These are phyloP conservation scores for Scaptomyza hsui DNA, from an alignment of 1,140 invertebrate genomes.

Conservation along the genomic window DNA sequence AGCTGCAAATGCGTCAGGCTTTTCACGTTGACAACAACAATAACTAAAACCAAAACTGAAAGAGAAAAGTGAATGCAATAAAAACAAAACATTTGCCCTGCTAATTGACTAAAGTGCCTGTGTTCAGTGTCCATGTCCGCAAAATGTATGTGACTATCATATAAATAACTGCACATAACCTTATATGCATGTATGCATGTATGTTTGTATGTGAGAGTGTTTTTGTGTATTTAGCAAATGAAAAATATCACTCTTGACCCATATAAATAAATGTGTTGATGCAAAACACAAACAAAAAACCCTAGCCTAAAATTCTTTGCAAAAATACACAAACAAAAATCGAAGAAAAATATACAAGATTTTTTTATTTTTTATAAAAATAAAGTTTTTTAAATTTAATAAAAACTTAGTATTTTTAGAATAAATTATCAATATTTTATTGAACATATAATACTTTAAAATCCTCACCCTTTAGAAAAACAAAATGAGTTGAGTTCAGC, in stretches of 20 bases:
- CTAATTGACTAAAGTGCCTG: conserved; percentile 77
- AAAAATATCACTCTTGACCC: conserved; percentile 65
- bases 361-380: too few species aligned
- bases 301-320: conserved; percentile 24
- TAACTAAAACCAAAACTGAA: conserved; percentile 10
- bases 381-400: too few species aligned
- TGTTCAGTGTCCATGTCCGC: conserved; percentile 29
- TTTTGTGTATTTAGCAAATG: conserved; percentile 33
- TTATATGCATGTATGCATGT: not conserved
- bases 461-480: too few species aligned
- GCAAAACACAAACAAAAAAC: too few species aligned
- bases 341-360: conserved; percentile 14
- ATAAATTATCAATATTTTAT: too few species aligned
- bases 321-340: not conserved
- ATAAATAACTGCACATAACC: conserved; percentile 2
- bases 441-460: too few species aligned
- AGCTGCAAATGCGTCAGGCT: conserved; percentile 35
- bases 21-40: conserved; percentile 5
- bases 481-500: too few species aligned
- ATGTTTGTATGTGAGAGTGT: not conserved
- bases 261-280: conserved; percentile 59
- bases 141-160: conserved; percentile 6
- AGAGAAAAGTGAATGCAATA: conserved; percentile 30
- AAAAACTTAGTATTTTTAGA: too few species aligned
- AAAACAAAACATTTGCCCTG: conserved; percentile 64